These are phyloP conservation scores for Stenichneumon culpator DNA, from an alignment of 2,888 invertebrate species.

Conservation along the genomic window DNA sequence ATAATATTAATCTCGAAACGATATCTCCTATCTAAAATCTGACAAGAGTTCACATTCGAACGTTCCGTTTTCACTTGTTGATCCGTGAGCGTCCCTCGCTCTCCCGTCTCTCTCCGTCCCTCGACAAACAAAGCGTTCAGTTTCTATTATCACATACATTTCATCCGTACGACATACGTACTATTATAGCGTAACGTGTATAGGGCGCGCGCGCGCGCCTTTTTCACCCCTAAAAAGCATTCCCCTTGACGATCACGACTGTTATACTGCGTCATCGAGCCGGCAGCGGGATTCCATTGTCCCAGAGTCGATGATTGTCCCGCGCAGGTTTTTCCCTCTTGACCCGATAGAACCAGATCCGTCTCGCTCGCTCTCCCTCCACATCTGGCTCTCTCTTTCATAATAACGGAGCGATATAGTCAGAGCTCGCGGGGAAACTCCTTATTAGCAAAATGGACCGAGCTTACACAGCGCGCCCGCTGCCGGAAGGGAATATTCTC, in stretches of 20 bases:
- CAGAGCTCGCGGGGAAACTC: conserved; percentile 70
- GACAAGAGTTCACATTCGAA: conserved; percentile 41
- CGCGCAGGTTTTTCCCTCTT: conserved; percentile 72
- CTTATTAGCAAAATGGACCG: conserved; percentile 79
- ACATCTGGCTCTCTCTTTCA: conserved; percentile 30
- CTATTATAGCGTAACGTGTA: conserved; percentile 41
- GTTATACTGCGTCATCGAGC: conserved; percentile 65
- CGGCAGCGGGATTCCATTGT: conserved; percentile 61
- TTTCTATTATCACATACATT: conserved; percentile 64
- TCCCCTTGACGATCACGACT: conserved; percentile 42
- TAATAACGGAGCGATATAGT: conserved; percentile 58
- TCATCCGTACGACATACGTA: conserved; percentile 60
- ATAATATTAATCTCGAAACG: conserved; percentile 30
- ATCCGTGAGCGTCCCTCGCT: conserved; percentile 58
- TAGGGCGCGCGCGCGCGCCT: conserved; percentile 41
- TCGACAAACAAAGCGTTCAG: conserved; percentile 56
- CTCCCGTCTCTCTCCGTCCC: conserved; percentile 26
- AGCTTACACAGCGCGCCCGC: conserved; percentile 44
- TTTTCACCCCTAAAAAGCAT: conserved; percentile 62
- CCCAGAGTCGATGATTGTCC: conserved; percentile 64
- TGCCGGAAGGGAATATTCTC: conserved; percentile 62
- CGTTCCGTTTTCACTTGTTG: conserved; percentile 70
- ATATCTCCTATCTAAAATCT: conserved; percentile 31
- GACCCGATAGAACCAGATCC: conserved; percentile 67
- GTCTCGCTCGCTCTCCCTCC: conserved; percentile 2